Conservation (phyloP, 2,888 invertebrate species). For the Willowsia nigromaculata region DNA sequence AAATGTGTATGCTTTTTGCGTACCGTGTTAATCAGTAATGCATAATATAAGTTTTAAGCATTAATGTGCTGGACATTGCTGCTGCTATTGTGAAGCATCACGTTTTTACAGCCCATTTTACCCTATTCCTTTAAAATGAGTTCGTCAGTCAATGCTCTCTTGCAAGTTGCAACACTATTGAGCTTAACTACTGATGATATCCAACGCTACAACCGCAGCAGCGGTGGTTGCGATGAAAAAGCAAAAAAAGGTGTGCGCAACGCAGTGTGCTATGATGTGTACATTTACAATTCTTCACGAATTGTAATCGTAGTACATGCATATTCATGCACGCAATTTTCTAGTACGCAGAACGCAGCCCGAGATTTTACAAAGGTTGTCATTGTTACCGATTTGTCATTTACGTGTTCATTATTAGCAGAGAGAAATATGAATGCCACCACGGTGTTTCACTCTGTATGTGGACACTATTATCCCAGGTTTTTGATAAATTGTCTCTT, state of each 20-base stretch:
- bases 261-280: neutral
- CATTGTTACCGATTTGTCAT: slow-evolving; percentile 23
- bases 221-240: neutral
- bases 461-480: neutral
- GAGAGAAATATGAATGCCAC: neutral
- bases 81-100: neutral
- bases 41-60: neutral
- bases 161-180: neutral
- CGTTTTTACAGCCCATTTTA: slow-evolving; percentile 41
- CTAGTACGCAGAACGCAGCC: neutral
- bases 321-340: slow-evolving; percentile 22
- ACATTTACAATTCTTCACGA: neutral
- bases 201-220: neutral
- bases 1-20: neutral
- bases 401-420: neutral
- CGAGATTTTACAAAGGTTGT: neutral
- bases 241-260: neutral
- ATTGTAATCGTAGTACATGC: slow-evolving; percentile 6
- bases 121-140: slow-evolving; percentile 14
- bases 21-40: neutral
- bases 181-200: neutral
- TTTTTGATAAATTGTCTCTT: slow-evolving; percentile 18
- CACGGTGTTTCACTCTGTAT: neutral
- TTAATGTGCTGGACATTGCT: slow-evolving; percentile 36
- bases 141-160: slow-evolving; percentile 45